Conservation (phyloP, 1,140 invertebrate species). For the Drusus annulatus region DNA sequence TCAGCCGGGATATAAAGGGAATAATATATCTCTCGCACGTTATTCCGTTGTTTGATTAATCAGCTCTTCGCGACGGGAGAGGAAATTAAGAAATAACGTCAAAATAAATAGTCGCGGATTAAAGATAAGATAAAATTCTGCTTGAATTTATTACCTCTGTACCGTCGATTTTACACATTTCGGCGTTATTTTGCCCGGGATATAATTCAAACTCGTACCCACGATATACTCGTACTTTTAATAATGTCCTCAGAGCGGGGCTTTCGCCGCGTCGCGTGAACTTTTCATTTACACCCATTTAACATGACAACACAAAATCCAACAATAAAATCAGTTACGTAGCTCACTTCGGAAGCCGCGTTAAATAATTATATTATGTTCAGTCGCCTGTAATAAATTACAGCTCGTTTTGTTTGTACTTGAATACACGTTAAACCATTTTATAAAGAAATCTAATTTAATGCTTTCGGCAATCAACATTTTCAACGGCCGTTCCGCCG, state of each 20-base stretch:
- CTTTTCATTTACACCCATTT: slow-evolving; percentile 17
- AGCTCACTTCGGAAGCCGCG: slow-evolving; percentile 2
- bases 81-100: slow-evolving; percentile 37
- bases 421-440: neutral
- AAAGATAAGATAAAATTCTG: slow-evolving; percentile 24
- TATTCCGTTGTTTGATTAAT: slow-evolving; percentile 32
- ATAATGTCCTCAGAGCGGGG: slow-evolving; percentile 1
- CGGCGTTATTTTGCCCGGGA: neutral
- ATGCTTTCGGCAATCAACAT: neutral
- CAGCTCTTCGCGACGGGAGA: slow-evolving; percentile 26
- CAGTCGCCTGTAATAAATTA: slow-evolving; percentile 5
- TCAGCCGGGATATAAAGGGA: slow-evolving; percentile 17
- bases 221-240: neutral
- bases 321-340: slow-evolving; percentile 19
- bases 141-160: neutral
- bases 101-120: slow-evolving; percentile 31
- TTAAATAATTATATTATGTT: neutral
- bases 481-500: neutral
- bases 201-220: no score
- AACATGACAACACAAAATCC: slow-evolving; percentile 15
- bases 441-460: slow-evolving; percentile 3
- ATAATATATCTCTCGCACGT: slow-evolving; percentile 34
- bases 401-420: neutral
- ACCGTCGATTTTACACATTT: slow-evolving; percentile 15
- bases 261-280: slow-evolving; percentile 6